phyloP scores from a whole-genome alignment of 1,140 invertebrate species.

The Leguminivora glycinivorella region DNA sequence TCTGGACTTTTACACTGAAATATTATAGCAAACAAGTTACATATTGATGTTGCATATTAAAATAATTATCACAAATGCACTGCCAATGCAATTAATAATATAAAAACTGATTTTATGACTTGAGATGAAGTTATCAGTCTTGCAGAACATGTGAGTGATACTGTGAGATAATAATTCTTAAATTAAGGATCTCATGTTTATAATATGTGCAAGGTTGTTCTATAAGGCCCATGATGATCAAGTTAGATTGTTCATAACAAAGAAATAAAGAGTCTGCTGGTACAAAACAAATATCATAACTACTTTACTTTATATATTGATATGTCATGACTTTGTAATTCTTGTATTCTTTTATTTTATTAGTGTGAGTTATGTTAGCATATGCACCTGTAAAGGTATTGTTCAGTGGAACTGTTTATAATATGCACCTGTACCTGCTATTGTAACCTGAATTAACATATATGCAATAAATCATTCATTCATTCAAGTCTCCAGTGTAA shows the following conservation, averaged over 20 bases:
- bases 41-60: conserved; percentile 31
- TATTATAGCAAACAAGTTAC: conserved; percentile 15
- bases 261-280: too few species aligned
- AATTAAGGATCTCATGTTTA: conserved; percentile 34
- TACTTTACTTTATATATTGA: too few species aligned
- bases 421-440: too few species aligned
- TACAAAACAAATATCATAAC: too few species aligned
- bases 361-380: too few species aligned
- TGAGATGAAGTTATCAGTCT: background rate
- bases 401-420: too few species aligned
- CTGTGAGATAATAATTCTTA: conserved; percentile 28
- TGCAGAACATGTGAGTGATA: conserved; percentile 14
- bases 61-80: conserved; percentile 43
- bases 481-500: background rate
- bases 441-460: too few species aligned
- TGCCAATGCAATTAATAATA: conserved; percentile 48
- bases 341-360: too few species aligned
- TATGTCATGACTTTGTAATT: too few species aligned
- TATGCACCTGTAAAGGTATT: too few species aligned
- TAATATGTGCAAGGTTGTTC: conserved; percentile 26
- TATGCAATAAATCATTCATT: too few species aligned
- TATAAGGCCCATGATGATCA: background rate
- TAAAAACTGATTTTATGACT: conserved; percentile 3
- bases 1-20: background rate
- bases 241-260: too few species aligned